Base-by-base conservation (phyloP, 2,113 vertebrate genomes). In the Symphodus melops region DNA sequence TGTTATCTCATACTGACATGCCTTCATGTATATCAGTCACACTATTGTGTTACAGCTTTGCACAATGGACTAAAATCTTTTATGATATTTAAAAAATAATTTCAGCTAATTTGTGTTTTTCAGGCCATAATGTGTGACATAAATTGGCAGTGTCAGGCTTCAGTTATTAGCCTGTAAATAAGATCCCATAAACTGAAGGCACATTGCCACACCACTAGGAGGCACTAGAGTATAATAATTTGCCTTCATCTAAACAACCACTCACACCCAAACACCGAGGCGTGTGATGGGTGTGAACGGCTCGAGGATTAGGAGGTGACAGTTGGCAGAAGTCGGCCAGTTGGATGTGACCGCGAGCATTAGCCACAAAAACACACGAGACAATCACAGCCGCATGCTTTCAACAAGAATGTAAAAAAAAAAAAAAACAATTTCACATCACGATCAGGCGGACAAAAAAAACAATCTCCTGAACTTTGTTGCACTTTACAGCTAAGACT, bases 341-440 rank as follows among this genome's bases (percentile, higher is more conserved):
- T 94, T 93, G 94, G 93, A 94, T 92, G 44, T 84, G 87, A 83
- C 88, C 89, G 68, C 48, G 85, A 81, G 42, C 63, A 86, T 84
- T 68, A 80, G 81, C 77, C 25, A 87, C 54, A 56, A 51, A 70
- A 51, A 68, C 51, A 57, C 88, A 89, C 68, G 79, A 25, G 66
- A 88, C 77, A 82, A 81, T 72, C 84, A 94, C 89, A 85, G 87
- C 83, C 21, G 85, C 94, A 95, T 95, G 94, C 94, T 89, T 92
- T 89, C 87, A 33, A 33, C 28, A 33, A 33, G 4, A 33, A 33
- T 3, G 28, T 3, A 28, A 28, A 28, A 28, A 28, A 28, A 28
- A 28, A 28, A 33, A 33, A 33, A 33, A 33, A 6, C 59, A 76
- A 53, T 46, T 60, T 69, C 66, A 89, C 77, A 59, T 59, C 74